Percentiles rank a stretch among this genome's conserved stretches.
These are phyloP conservation scores for Catharus minimus DNA, from an alignment of 2,113 vertebrate genomes.

Conservation along the genomic window DNA sequence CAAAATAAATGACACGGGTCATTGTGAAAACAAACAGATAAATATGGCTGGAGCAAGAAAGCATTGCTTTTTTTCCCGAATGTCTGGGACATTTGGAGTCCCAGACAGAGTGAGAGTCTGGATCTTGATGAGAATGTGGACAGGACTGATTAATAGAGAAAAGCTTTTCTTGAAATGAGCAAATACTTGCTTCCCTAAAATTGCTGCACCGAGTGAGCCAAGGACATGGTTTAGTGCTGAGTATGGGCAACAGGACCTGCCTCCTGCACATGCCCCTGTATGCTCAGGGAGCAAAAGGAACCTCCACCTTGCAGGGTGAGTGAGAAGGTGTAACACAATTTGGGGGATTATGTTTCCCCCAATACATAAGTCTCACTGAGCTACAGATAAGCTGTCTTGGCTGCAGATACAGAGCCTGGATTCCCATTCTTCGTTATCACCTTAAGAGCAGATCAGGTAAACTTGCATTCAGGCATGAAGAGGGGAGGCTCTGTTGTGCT, in stretches of 20 bases:
- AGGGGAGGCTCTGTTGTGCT: neutral
- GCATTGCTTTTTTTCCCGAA: neutral
- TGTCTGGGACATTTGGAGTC: neutral
- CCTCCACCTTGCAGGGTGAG: neutral
- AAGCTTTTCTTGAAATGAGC: conserved; percentile 5
- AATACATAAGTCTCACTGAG: neutral
- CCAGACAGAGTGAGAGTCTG: neutral
- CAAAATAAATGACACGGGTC: neutral
- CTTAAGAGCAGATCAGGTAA: neutral
- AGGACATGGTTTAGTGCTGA: neutral
- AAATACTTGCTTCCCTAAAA: neutral
- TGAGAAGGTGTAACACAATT: neutral
- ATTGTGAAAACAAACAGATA: neutral
- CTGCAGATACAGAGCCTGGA: neutral
- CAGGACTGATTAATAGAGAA: neutral
- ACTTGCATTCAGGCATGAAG: neutral
- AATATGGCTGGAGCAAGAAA: neutral
- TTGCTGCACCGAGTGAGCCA: neutral
- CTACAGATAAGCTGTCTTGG: neutral
- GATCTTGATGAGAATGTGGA: neutral
- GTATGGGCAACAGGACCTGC: neutral
- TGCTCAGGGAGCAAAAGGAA: neutral
- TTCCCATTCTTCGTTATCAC: neutral
- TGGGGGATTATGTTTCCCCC: neutral
- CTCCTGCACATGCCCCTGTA: fast-evolving